Evolutionary conservation across 2,797 vertebrate genomes (phyloP).

Genomic region (Bradypus variegatus): DNA sequence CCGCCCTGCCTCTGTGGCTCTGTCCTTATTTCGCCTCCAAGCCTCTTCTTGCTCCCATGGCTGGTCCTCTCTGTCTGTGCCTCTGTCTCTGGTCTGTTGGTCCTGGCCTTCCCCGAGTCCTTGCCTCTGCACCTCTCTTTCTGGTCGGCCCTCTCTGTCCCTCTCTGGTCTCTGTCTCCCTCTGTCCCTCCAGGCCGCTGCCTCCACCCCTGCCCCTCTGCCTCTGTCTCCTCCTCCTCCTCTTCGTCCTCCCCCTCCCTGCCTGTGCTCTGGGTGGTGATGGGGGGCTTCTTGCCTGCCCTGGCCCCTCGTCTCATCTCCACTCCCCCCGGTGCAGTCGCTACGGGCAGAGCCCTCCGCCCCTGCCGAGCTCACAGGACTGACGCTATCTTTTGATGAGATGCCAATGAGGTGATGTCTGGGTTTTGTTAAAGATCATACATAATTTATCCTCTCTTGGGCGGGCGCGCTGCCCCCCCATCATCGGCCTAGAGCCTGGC

Average conservation of each 20-base stretch:
- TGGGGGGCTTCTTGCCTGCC: neutral
- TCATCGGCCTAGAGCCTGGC: neutral
- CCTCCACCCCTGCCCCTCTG: rapidly evolving
- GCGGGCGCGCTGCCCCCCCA: neutral
- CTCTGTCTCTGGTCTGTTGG: neutral
- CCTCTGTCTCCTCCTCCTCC: neutral
- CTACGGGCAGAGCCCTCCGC: neutral
- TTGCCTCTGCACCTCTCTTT: neutral
- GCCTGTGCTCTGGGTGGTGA: no score
- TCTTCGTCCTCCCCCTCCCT: neutral
- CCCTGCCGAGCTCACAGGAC: neutral
- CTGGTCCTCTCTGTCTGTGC: neutral
- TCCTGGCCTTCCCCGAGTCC: neutral
- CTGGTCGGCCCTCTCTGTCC: neutral
- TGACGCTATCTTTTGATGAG: constrained; percentile 44
- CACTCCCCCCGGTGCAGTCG: neutral
- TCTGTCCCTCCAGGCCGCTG: neutral
- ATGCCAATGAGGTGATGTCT: constrained; percentile 57
- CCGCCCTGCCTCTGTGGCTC: neutral
- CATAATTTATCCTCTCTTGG: constrained; percentile 51
- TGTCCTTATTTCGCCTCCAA: neutral
- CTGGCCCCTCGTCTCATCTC: neutral
- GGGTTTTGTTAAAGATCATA: constrained; percentile 61
- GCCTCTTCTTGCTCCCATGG: neutral
- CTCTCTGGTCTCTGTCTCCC: neutral